Conservation (phyloP, 2,113 vertebrate genomes). For the Paralichthys olivaceus region DNA sequence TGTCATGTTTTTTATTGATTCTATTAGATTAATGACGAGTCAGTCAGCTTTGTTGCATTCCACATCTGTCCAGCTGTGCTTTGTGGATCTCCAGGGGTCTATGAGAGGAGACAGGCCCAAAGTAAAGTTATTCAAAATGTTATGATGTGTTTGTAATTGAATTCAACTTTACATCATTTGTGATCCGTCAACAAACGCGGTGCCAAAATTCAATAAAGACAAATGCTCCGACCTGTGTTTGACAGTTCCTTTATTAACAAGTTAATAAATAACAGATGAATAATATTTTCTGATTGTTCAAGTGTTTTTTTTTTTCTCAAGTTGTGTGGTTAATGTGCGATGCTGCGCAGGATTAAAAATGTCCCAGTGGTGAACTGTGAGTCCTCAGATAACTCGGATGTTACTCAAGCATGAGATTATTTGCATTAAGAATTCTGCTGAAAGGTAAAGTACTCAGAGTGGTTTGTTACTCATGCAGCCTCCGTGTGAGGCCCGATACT, state of each 20-base stretch:
- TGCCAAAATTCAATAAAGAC: background rate
- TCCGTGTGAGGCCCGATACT: too few species aligned
- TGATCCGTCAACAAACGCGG: background rate
- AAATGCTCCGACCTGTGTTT: background rate
- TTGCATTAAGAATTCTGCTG: too few species aligned
- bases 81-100: background rate
- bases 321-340: too few species aligned
- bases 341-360: too few species aligned
- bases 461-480: too few species aligned
- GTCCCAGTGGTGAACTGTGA: too few species aligned
- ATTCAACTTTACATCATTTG: background rate
- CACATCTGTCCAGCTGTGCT: background rate
- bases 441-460: too few species aligned
- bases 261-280: background rate
- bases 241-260: background rate
- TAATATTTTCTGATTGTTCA: background rate
- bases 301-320: too few species aligned
- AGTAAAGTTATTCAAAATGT: background rate
- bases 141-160: slow-evolving; percentile 6
- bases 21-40: background rate
- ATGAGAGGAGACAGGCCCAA: background rate
- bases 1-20: background rate
- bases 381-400: too few species aligned
- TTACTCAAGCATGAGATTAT: too few species aligned
- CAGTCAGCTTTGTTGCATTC: background rate